These are phyloP conservation scores for Edolisoma coerulescens DNA, from an alignment of 2,113 vertebrate genomes.

Conservation along the genomic window DNA sequence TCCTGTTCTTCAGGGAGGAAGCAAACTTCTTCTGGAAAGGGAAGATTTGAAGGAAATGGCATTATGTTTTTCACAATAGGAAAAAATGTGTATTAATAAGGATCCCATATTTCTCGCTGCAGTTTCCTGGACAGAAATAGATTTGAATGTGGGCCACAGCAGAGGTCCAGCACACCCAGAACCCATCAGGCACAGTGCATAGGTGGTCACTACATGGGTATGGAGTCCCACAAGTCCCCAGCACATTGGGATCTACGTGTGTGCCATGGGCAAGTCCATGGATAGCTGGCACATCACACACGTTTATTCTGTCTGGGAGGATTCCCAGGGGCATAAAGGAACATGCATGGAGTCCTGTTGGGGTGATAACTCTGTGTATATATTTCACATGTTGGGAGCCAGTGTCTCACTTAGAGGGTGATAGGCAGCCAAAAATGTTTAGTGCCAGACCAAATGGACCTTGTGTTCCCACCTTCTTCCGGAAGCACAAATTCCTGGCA, in stretches of 20 bases:
- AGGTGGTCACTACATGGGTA: not conserved
- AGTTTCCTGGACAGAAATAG: not conserved
- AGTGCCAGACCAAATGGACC: not conserved
- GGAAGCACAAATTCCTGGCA: not conserved
- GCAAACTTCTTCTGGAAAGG: not conserved
- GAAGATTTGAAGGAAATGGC: not conserved
- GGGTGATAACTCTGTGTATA: not conserved
- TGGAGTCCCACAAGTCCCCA: not conserved
- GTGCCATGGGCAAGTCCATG: not conserved
- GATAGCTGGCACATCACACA: not conserved
- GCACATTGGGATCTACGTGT: rapidly evolving
- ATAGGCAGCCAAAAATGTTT: not conserved
- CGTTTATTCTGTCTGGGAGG: not conserved
- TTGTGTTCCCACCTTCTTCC: not conserved
- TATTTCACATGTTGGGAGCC: not conserved
- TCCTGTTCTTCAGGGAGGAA: not conserved
- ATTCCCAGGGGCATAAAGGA: not conserved
- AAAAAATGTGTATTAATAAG: not conserved
- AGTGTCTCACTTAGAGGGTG: not conserved
- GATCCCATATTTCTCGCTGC: not conserved
- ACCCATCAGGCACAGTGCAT: not conserved
- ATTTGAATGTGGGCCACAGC: not conserved
- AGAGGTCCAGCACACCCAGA: not conserved
- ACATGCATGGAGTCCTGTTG: not conserved
- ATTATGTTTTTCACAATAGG: not conserved